Evolutionary conservation across 1,140 invertebrate species (phyloP), one percentile per base, ranked within the genome.

Genomic region (Caenorhabditis remanei): DNA sequence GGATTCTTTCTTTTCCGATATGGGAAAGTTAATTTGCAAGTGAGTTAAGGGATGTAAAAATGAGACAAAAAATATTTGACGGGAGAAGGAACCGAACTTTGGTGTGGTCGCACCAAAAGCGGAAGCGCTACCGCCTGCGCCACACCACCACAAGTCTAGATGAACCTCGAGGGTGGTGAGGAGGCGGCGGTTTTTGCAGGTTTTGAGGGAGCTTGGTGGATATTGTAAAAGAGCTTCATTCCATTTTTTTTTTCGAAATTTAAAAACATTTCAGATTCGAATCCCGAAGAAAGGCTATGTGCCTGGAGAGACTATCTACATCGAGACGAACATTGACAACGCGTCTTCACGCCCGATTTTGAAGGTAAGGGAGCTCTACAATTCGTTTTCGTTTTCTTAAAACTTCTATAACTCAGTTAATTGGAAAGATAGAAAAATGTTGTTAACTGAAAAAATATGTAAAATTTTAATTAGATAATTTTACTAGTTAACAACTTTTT

Each of bases 241-340:
- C 16, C 16, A n/a, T 58, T 21, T 5, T 58, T 21, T 58, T 58
- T 58, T 58, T 58, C 8, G 56, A 8, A 58, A 58, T n/a, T 58
- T 19, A 7, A 21, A 11, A 63, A 11, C 1, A 32, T 63, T 11
- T 24, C 40, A 79, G 71, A 48, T 79, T 14, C 19, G 71, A 50
- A 79, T 79, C 40, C 46, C 71, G 2, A 79, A 79, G 14, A 79
- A 50, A 79, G 71, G 71, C n/a, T 79, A 79, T n/a, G 71, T 79
- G 7, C 71, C 71, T 4, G 71, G 71, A 9, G 71, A 79, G 71
- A 79, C 71, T 3, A 79, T 79, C 13, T 50, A 13, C 9, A 79
- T 79, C 1, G 71, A 79, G 7, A 79, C 71, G 4, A 50, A 79
- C n/a, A 79, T 79, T 43, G 43, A 79, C n/a, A 79, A 79, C n/a